These are phyloP conservation scores for Potorous gilbertii DNA, from an alignment of 2,797 vertebrate genomes.

Conservation along the genomic window DNA sequence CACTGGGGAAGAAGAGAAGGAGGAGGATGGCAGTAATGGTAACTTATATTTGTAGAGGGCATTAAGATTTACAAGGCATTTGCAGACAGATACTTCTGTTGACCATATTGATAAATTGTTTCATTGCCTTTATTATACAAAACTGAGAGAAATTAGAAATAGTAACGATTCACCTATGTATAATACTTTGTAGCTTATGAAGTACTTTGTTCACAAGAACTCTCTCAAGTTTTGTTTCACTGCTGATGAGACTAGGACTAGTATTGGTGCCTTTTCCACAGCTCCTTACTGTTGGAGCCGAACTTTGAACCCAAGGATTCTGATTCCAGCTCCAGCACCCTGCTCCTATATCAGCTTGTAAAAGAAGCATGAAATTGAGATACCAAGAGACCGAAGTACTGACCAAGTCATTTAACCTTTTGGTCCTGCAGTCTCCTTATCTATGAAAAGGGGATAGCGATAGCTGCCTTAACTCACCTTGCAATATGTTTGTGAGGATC, in stretches of 20 bases:
- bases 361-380: background rate
- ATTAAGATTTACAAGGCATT: background rate
- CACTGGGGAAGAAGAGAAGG: background rate
- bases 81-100: background rate
- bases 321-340: background rate
- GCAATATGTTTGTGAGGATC: background rate
- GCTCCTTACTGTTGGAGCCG: background rate
- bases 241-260: background rate
- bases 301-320: background rate
- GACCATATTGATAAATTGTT: background rate
- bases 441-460: background rate
- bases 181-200: background rate
- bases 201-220: background rate
- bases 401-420: background rate
- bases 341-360: background rate
- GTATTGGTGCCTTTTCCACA: background rate
- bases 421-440: background rate
- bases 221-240: background rate
- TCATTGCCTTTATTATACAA: background rate
- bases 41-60: background rate
- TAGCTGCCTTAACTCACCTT: background rate
- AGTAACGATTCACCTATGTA: background rate
- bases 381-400: background rate
- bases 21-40: background rate
- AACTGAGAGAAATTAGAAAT: background rate